Percentiles rank a stretch among this genome's conserved stretches.
phyloP scores from a whole-genome alignment of 2,113 vertebrate genomes.

The Callaeas wilsoni region DNA sequence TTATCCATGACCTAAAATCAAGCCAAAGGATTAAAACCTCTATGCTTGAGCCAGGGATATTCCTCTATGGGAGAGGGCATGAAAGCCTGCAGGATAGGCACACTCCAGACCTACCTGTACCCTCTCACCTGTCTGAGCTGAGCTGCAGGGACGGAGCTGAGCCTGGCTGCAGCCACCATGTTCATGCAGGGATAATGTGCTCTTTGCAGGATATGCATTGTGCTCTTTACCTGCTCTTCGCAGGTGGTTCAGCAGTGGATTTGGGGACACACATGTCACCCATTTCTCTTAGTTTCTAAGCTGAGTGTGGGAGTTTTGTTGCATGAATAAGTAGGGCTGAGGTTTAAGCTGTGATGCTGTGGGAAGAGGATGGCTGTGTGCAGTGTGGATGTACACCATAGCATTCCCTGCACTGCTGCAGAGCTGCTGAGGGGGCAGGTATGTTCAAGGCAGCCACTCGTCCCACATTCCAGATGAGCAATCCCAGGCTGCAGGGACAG shows the following conservation, averaged over 20 bases:
- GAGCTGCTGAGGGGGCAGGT: not conserved
- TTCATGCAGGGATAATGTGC: accelerated
- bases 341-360: not conserved
- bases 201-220: not conserved
- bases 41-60: not conserved
- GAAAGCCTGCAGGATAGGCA: not conserved
- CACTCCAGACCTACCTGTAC: not conserved
- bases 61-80: not conserved
- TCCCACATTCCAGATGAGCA: not conserved
- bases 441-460: not conserved
- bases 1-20: not conserved
- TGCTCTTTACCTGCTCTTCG: not conserved
- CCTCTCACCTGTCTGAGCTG: not conserved
- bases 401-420: not conserved
- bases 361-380: not conserved
- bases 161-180: not conserved
- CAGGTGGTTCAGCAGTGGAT: not conserved
- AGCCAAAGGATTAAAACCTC: not conserved
- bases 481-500: not conserved
- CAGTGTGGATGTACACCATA: not conserved
- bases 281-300: not conserved
- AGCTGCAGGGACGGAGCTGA: not conserved
- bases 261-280: not conserved
- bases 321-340: not conserved
- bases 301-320: not conserved